Evolutionary conservation across 1,140 invertebrate genomes (phyloP).

Genomic region (silkworm (Bombyx mori)): DNA sequence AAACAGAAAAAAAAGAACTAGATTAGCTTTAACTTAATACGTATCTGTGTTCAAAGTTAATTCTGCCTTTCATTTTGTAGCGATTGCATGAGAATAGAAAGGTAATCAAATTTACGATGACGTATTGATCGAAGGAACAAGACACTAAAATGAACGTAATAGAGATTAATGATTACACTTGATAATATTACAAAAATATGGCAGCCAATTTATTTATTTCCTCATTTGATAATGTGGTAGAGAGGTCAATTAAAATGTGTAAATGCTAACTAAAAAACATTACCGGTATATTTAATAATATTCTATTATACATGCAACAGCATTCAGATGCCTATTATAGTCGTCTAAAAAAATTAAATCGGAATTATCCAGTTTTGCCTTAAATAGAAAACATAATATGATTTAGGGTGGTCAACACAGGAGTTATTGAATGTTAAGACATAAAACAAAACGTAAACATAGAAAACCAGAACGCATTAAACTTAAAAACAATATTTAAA

Average conservation of each 20-base stretch:
- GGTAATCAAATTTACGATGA: conserved; percentile 26
- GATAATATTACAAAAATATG: too few species aligned
- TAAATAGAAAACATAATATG: too few species aligned
- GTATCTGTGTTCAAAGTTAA: conserved; percentile 6
- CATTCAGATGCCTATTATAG: too few species aligned
- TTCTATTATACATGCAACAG: too few species aligned
- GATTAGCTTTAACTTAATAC: not conserved
- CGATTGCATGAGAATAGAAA: conserved; percentile 32
- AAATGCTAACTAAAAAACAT: too few species aligned
- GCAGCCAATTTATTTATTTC: too few species aligned
- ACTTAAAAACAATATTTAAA: not conserved
- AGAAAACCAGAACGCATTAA: not conserved
- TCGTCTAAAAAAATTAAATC: too few species aligned
- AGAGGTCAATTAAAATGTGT: too few species aligned
- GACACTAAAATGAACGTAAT: not conserved
- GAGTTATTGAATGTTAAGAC: not conserved
- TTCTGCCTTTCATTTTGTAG: conserved; percentile 18
- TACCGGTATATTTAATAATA: too few species aligned
- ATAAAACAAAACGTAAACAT: not conserved
- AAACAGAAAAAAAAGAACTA: not conserved
- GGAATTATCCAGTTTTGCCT: too few species aligned
- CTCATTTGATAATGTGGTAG: too few species aligned
- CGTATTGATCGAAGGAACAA: conserved; percentile 8
- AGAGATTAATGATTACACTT: not conserved
- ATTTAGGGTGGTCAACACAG: too few species aligned